Evolutionary conservation across 2,888 invertebrate genomes (phyloP).

Genomic region (Autographa pulchrina): DNA sequence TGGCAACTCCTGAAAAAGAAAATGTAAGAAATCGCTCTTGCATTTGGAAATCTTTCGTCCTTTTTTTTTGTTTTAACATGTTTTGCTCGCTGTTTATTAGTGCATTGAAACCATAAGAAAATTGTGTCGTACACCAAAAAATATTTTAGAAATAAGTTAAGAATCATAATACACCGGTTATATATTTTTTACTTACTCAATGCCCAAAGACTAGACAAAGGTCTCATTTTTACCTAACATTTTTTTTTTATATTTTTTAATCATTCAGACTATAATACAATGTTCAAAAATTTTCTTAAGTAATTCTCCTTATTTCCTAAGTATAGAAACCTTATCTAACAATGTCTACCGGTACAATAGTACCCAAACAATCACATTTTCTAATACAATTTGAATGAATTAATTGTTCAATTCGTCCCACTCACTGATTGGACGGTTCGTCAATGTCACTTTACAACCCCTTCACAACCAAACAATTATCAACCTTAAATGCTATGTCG

Average conservation of each 20-base stretch:
- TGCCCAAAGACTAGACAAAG: too few species aligned
- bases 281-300: neutral
- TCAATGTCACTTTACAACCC: constrained; percentile 64
- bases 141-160: too few species aligned
- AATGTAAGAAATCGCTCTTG: neutral
- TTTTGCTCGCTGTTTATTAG: neutral
- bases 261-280: too few species aligned
- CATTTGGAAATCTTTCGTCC: neutral
- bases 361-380: constrained; percentile 65
- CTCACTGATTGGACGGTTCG: constrained; percentile 68
- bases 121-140: too few species aligned
- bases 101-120: too few species aligned
- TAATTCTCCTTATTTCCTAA: neutral
- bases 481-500: neutral
- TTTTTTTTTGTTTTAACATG: neutral
- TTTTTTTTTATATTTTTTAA: too few species aligned
- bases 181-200: too few species aligned
- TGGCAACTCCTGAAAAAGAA: neutral
- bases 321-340: neutral
- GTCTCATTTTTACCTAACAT: too few species aligned
- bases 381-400: constrained; percentile 68
- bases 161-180: too few species aligned
- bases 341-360: constrained; percentile 20
- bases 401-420: constrained; percentile 69
- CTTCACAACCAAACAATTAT: constrained; percentile 14